Evolutionary conservation across 1,140 invertebrate genomes (phyloP).

Genomic region (Chionoecetes opilio): DNA sequence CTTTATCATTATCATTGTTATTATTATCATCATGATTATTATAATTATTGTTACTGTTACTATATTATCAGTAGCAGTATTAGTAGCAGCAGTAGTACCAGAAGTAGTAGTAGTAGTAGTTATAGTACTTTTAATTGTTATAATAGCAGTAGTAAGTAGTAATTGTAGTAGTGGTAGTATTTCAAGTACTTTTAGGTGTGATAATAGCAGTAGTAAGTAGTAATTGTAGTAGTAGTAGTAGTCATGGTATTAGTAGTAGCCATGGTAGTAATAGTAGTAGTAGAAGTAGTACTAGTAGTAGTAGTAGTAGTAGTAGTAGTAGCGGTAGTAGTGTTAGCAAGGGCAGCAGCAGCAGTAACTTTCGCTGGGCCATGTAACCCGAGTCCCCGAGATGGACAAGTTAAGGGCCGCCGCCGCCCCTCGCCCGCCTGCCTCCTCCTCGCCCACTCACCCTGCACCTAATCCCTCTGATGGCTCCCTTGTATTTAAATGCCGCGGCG

Average conservation of each 20-base stretch:
- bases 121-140: not conserved
- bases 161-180: not conserved
- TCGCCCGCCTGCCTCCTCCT: not conserved
- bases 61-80: too few relatives aligned
- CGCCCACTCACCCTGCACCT: not conserved
- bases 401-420: not conserved
- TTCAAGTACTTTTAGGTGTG: too few relatives aligned
- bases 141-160: not conserved
- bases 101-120: not conserved
- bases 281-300: not conserved
- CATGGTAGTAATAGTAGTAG: too few relatives aligned
- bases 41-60: too few relatives aligned
- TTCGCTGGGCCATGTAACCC: not conserved
- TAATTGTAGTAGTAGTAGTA: constrained; percentile 33
- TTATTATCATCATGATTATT: not conserved
- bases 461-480: constrained; percentile 56
- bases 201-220: not conserved
- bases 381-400: not conserved
- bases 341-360: not conserved
- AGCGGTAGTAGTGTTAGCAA: not conserved
- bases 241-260: not conserved
- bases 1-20: not conserved
- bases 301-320: not conserved
- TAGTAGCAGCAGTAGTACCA: not conserved
- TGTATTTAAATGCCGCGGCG: constrained; percentile 60